These are phyloP conservation scores for Thelaira solivaga DNA, from an alignment of 2,888 invertebrate genomes.

Conservation along the genomic window DNA sequence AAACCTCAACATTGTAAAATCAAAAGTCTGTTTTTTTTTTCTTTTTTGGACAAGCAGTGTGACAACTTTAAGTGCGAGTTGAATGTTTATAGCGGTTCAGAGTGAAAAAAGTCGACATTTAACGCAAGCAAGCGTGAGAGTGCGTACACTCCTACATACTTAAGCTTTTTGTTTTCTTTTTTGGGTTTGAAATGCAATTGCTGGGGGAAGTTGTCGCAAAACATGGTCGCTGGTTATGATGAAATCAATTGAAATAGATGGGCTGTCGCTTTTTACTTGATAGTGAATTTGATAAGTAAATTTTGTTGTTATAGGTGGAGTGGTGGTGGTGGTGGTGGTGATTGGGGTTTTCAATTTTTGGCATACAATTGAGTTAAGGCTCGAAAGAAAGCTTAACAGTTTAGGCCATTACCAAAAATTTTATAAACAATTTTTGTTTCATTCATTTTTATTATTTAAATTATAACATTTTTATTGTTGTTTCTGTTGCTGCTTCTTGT, in stretches of 20 bases:
- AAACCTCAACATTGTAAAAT: constrained; percentile 46
- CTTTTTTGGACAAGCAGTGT: constrained; percentile 31
- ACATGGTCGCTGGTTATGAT: constrained; percentile 27
- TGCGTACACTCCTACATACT: no score
- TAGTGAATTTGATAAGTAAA: background rate
- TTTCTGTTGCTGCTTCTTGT: background rate
- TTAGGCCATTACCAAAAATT: constrained; percentile 58
- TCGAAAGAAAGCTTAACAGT: constrained; percentile 38
- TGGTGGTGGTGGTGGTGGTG: background rate
- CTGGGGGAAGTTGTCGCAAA: constrained; percentile 23
- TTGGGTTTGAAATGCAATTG: constrained; percentile 42
- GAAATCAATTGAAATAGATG: constrained; percentile 44
- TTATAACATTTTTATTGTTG: constrained; percentile 9
- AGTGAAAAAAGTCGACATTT: constrained; percentile 43
- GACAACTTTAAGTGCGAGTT: constrained; percentile 7
- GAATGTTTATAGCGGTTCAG: constrained; percentile 31
- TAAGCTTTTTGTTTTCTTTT: background rate
- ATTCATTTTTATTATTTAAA: constrained; percentile 34
- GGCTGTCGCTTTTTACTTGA: constrained; percentile 2
- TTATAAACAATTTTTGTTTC: background rate
- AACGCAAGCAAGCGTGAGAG: constrained; percentile 39
- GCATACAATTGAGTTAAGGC: constrained; percentile 29
- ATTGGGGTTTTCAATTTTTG: constrained; percentile 31
- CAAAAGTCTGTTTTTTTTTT: no score
- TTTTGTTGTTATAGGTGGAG: no score